Conservation (phyloP, 2,888 invertebrate genomes). For the Drosophila nigricruria region DNA sequence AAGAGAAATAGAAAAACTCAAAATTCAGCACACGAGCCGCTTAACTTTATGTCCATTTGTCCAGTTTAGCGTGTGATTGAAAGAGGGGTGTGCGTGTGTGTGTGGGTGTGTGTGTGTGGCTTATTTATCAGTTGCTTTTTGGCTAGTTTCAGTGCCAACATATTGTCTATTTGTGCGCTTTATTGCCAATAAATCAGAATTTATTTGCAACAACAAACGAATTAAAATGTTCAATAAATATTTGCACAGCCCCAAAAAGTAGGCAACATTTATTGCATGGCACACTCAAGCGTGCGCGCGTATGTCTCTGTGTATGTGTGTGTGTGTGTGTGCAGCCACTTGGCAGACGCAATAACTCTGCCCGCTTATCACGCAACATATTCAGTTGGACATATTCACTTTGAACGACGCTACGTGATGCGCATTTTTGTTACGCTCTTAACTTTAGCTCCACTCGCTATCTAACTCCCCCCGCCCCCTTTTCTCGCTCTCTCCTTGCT, state of each 20-base stretch:
- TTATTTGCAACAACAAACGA: constrained; percentile 85
- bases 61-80: constrained; percentile 27
- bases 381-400: constrained; percentile 82
- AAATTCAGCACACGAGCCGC: constrained; percentile 71
- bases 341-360: constrained; percentile 71
- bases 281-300: constrained; percentile 14
- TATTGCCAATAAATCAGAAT: constrained; percentile 86
- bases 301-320: not conserved
- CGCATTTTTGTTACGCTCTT: constrained; percentile 84
- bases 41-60: constrained; percentile 54
- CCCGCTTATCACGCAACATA: constrained; percentile 62
- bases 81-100: not conserved
- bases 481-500: not conserved
- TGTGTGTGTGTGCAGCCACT: constrained; percentile 44
- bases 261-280: constrained; percentile 66
- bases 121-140: constrained; percentile 45
- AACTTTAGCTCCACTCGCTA: constrained; percentile 40
- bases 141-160: constrained; percentile 62
- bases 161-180: constrained; percentile 80
- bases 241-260: constrained; percentile 73
- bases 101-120: not conserved
- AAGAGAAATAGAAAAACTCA: constrained; percentile 30
- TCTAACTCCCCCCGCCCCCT: not conserved
- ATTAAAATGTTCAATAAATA: constrained; percentile 86
- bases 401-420: constrained; percentile 84